These are phyloP conservation scores for Apis florea DNA, from an alignment of 1,140 invertebrate species.

Conservation along the genomic window DNA sequence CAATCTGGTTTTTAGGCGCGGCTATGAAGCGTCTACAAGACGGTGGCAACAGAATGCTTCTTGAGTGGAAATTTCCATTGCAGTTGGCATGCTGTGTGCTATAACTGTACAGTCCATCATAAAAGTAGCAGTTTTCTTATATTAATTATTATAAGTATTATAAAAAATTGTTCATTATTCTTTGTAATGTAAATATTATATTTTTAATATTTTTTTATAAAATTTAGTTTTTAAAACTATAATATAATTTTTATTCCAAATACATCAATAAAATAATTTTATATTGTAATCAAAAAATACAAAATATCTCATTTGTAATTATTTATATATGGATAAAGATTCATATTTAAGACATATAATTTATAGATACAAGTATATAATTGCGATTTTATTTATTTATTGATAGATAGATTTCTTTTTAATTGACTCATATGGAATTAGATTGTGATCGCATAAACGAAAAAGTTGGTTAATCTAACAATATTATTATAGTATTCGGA, in stretches of 20 bases:
- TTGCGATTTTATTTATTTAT: too few species aligned
- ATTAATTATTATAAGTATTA: not conserved
- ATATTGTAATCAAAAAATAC: too few species aligned
- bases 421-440: too few species aligned
- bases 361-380: too few species aligned
- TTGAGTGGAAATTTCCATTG: constrained; percentile 77
- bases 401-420: too few species aligned
- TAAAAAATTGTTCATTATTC: not conserved
- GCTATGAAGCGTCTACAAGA: constrained; percentile 63
- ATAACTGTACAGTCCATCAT: constrained; percentile 70
- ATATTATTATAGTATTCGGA: too few species aligned
- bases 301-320: too few species aligned
- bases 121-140: constrained; percentile 58
- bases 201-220: not conserved
- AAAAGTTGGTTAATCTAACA: too few species aligned
- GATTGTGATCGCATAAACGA: too few species aligned
- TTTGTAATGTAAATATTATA: not conserved
- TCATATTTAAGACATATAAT: not conserved
- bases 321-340: not conserved
- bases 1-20: constrained; percentile 71
- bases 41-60: constrained; percentile 61
- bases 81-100: constrained; percentile 71
- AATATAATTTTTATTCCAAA: not conserved
- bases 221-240: not conserved
- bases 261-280: too few species aligned